These are phyloP conservation scores for Phyllotreta cruciferae DNA, from an alignment of 2,888 invertebrate species.

Conservation along the genomic window DNA sequence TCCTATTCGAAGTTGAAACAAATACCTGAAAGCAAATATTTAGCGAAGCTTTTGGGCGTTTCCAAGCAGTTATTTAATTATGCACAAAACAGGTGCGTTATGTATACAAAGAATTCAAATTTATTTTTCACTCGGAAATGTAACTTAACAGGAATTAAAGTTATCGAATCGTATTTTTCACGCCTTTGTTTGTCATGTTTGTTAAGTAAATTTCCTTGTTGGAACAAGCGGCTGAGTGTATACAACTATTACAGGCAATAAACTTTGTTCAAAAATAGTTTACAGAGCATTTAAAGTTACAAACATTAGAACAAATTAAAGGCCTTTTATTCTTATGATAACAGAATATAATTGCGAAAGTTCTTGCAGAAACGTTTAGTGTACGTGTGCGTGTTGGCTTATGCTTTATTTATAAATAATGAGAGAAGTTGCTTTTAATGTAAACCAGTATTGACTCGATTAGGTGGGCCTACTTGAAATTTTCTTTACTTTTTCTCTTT, in stretches of 20 bases:
- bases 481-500: no score
- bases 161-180: conserved; percentile 18
- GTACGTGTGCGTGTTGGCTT: no score
- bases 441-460: no score
- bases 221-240: neutral
- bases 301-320: no score
- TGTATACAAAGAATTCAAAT: conserved; percentile 5
- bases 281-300: no score
- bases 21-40: conserved; percentile 16
- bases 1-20: conserved; percentile 1
- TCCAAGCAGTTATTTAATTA: conserved; percentile 12
- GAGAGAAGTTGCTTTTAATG: no score
- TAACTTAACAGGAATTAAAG: conserved; percentile 6
- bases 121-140: conserved; percentile 11
- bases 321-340: no score
- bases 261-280: conserved; percentile 5
- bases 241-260: conserved; percentile 1
- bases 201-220: conserved; percentile 20
- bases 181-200: conserved; percentile 13
- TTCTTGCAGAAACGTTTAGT: no score
- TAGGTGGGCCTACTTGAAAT: no score
- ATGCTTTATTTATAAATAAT: no score
- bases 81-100: conserved; percentile 15
- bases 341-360: no score
- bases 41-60: neutral